These are phyloP conservation scores for Myotis pilosus DNA, from an alignment of 2,797 vertebrate species.

Conservation along the genomic window DNA sequence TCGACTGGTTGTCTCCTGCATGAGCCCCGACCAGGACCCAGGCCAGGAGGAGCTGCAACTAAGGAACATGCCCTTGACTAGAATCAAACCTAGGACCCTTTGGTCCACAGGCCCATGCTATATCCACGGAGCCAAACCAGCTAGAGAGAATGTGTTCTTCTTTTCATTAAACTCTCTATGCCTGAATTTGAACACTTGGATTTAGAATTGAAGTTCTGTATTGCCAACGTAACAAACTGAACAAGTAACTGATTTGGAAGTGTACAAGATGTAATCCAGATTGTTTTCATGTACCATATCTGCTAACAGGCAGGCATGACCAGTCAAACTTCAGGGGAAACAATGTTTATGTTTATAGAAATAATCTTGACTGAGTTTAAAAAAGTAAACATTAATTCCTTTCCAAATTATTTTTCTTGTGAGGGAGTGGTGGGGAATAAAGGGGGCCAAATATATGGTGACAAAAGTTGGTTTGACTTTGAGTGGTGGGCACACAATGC, in stretches of 20 bases:
- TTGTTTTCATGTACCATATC: not conserved
- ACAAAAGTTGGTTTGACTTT: not conserved
- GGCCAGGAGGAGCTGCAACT: too few relatives aligned
- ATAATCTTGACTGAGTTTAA: not conserved
- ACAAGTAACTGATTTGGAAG: constrained; percentile 25
- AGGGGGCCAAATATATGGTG: not conserved
- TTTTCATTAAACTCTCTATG: constrained; percentile 27
- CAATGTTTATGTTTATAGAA: not conserved
- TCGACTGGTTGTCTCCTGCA: too few relatives aligned
- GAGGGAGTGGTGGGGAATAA: not conserved
- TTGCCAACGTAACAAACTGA: constrained; percentile 16
- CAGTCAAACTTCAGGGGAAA: not conserved
- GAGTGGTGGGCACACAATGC: not conserved
- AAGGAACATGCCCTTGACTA: too few relatives aligned
- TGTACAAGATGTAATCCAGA: not conserved
- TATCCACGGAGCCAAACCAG: too few relatives aligned
- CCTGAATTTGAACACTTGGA: constrained; percentile 19
- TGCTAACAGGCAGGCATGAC: not conserved
- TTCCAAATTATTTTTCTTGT: constrained; percentile 45
- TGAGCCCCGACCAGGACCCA: too few relatives aligned
- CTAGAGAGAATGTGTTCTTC: not conserved
- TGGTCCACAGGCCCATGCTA: too few relatives aligned
- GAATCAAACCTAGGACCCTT: too few relatives aligned
- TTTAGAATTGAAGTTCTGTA: constrained; percentile 29
- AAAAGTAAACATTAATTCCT: constrained; percentile 46